Conservation (phyloP, 2,888 invertebrate genomes). For the Zonitis immaculata region DNA sequence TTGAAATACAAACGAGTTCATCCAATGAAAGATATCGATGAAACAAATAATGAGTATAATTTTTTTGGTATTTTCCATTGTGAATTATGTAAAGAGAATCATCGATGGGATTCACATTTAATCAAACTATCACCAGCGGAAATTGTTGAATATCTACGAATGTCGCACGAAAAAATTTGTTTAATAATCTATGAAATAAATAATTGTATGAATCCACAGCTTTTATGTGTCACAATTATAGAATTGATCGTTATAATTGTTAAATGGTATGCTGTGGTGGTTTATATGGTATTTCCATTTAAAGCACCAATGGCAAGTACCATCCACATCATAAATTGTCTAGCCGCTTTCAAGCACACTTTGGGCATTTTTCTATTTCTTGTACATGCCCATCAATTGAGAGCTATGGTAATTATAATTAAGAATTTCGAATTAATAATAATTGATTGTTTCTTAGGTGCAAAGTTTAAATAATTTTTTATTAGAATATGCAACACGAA, state of each 20-base stretch:
- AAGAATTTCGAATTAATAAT: conserved; percentile 4
- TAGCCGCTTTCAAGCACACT: conserved; percentile 41
- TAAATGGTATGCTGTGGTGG: conserved; percentile 45
- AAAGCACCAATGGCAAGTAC: conserved; percentile 34
- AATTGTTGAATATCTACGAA: conserved; percentile 41
- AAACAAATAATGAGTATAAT: conserved; percentile 36
- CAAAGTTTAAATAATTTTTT: conserved; percentile 40
- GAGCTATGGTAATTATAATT: conserved; percentile 41
- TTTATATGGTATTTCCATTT: conserved; percentile 41
- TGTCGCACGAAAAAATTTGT: conserved; percentile 43
- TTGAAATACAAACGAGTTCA: conserved; percentile 41
- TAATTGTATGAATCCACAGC: conserved; percentile 41
- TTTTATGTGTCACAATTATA: conserved; percentile 39
- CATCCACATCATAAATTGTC: conserved; percentile 41
- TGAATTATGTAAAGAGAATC: conserved; percentile 37
- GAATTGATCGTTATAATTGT: conserved; percentile 43
- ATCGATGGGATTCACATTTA: conserved; percentile 27
- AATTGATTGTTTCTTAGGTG: conserved; percentile 33
- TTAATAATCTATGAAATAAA: conserved; percentile 39
- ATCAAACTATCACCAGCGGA: conserved; percentile 30
- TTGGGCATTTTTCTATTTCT: conserved; percentile 41
- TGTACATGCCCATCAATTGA: conserved; percentile 41
- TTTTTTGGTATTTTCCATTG: conserved; percentile 40
- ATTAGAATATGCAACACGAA: conserved; percentile 43
- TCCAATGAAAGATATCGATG: conserved; percentile 39